Evolutionary conservation across 2,113 vertebrate species (phyloP), one percentile per base, ranked within the genome.

Genomic region (Miniopterus natalensis): DNA sequence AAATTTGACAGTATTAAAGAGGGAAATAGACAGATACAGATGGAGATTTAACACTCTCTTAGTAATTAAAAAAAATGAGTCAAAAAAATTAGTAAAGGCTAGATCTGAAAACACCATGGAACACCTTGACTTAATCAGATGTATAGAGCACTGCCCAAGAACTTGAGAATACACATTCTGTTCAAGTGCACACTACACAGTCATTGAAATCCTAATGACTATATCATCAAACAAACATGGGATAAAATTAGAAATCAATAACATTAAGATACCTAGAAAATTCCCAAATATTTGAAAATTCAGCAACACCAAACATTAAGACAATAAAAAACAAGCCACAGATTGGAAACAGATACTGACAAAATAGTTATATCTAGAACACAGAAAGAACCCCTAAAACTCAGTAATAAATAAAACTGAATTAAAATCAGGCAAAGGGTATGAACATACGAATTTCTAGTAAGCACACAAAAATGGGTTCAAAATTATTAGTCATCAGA

Each of bases 251-350:
- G 36, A 93, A 71, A n/a, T 70, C 14, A 57, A 27, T 71, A 42
- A n/a, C 8, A 83, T 12, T 42, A 40, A 78, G 14, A 66, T 45
- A 79, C 21, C 21, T 78, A 40, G 13, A 42, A 73, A 93, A 49
- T 66, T 42, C 21, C 25, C 40, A 85, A 83, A 79, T 91, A n/a
- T 36, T 57, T 84, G n/a, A 93, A 91, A 66, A 90, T 84, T 59
- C 4, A 91, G 3, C 13, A 79, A 59, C 14, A 21, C 2, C 9
- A 81, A 27, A 59, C 1, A 53, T 42, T 53, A 57, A 59, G 27
- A 65, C 90, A 86, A 57, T 12, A 31, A 88, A 89, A 85, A 78
- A 57, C 31, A 88, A 42, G 9, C n/a, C 55, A 51, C 1, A n/a
- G 47, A 45, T 4, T 78, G 9, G 25, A 55, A 73, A 51, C 53